These are phyloP conservation scores for Hylyphantes graminicola DNA, from an alignment of 1,140 invertebrate species.

Conservation along the genomic window DNA sequence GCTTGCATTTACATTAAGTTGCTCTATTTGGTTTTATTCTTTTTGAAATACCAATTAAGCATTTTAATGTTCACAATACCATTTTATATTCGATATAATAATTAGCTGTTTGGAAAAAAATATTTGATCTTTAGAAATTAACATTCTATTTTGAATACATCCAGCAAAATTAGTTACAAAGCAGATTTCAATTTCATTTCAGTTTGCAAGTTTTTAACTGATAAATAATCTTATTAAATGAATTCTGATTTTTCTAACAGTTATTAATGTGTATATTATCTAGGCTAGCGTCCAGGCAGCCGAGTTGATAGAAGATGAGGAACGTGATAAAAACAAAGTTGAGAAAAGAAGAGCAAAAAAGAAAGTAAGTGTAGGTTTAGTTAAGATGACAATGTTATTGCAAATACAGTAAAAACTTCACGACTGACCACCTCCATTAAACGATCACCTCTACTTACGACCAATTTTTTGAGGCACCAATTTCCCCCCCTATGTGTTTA, in stretches of 20 bases:
- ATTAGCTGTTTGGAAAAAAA: background rate
- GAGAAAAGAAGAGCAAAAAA: slow-evolving; percentile 53
- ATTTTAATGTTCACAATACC: background rate
- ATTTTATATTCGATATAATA: background rate
- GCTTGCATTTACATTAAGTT: background rate
- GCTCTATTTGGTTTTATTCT: background rate
- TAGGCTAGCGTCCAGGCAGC: slow-evolving; percentile 25
- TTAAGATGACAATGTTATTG: too few species aligned
- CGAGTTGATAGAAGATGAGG: slow-evolving; percentile 38
- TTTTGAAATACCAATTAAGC: background rate
- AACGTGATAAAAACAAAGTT: slow-evolving; percentile 42
- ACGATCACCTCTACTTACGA: too few species aligned
- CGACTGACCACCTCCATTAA: too few species aligned
- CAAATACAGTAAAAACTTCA: too few species aligned
- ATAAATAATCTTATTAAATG: background rate
- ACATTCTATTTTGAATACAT: background rate
- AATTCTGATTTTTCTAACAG: background rate
- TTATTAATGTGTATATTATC: background rate
- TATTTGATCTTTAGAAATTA: background rate
- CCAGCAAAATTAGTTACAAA: background rate
- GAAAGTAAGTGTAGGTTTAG: background rate
- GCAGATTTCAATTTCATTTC: background rate
- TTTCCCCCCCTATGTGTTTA: too few species aligned
- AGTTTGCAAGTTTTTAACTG: background rate
- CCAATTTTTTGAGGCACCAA: too few species aligned